Conservation (phyloP, 2,888 invertebrate species). For the Busseola fusca region DNA sequence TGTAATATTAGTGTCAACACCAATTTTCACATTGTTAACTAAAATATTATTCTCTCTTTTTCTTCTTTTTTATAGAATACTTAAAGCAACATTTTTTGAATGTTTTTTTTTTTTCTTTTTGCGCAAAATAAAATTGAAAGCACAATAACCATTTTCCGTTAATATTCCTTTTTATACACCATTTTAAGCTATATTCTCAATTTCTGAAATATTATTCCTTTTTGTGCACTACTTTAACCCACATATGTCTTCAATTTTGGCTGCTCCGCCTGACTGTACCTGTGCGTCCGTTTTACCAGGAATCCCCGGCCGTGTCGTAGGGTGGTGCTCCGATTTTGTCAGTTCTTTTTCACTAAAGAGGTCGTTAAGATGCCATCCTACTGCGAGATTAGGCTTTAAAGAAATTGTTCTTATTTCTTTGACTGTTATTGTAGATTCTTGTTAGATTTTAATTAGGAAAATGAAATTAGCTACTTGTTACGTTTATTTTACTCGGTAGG, state of each 20-base stretch:
- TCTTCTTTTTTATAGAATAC: neutral
- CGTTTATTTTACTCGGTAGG: neutral
- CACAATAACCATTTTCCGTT: neutral
- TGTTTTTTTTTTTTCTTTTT: neutral
- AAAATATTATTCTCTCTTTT: neutral
- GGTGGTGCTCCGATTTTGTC: constrained; percentile 70
- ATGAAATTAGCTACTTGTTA: neutral
- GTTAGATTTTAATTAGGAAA: constrained; percentile 34
- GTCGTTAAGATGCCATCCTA: constrained; percentile 76
- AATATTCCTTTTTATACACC: neutral
- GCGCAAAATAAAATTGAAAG: neutral
- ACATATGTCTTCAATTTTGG: neutral
- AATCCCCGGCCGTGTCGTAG: constrained; percentile 67
- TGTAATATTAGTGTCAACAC: neutral
- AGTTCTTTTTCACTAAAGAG: constrained; percentile 79
- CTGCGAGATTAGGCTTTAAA: constrained; percentile 51
- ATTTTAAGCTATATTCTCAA: neutral
- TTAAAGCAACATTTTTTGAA: neutral
- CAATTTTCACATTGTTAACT: neutral
- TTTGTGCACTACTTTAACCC: neutral
- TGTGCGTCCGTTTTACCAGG: constrained; percentile 62
- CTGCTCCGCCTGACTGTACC: constrained; percentile 58
- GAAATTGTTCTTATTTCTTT: constrained; percentile 42
- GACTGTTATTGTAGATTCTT: constrained; percentile 25
- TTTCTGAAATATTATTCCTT: neutral